Percentiles rank a stretch among this genome's conserved stretches.
Conservation (phyloP, 2,797 vertebrate genomes). For the Cetoscarus ocellatus region DNA sequence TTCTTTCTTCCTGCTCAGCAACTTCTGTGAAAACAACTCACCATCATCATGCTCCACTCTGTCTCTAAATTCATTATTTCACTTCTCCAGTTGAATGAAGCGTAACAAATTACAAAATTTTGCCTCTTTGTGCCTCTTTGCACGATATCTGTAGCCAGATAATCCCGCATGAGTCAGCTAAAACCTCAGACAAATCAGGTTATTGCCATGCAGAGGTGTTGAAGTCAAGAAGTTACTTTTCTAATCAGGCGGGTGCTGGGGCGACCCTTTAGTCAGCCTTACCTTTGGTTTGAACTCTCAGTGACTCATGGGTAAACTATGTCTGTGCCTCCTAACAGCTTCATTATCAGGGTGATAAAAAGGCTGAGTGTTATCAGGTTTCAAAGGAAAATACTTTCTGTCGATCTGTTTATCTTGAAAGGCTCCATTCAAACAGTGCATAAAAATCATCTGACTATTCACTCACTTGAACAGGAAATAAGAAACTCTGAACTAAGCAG, state of each 20-base stretch:
- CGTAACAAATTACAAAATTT: constrained; percentile 50
- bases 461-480: constrained; percentile 32
- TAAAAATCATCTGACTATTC: constrained; percentile 40
- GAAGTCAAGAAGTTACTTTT: constrained; percentile 20
- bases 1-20: constrained; percentile 41
- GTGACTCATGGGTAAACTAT: constrained; percentile 19
- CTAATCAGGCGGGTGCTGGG: background rate
- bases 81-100: constrained; percentile 58
- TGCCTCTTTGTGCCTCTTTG: constrained; percentile 44
- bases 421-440: constrained; percentile 27
- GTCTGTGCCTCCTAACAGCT: background rate
- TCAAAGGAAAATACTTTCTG: constrained; percentile 30
- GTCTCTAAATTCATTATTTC: constrained; percentile 49
- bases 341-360: constrained; percentile 23
- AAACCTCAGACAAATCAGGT: constrained; percentile 35
- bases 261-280: constrained; percentile 9
- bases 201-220: constrained; percentile 35
- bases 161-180: constrained; percentile 53
- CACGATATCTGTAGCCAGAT: constrained; percentile 15
- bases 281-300: constrained; percentile 4
- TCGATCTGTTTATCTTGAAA: constrained; percentile 55
- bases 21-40: constrained; percentile 31
- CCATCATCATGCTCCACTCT: constrained; percentile 12
- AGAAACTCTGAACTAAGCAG: too few species aligned
- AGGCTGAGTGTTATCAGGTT: constrained; percentile 27